A percentile compares a stretch with the other conserved stretches of the same genome.
phyloP scores from a whole-genome alignment of 2,113 vertebrate species.

The Anhinga rufa region DNA sequence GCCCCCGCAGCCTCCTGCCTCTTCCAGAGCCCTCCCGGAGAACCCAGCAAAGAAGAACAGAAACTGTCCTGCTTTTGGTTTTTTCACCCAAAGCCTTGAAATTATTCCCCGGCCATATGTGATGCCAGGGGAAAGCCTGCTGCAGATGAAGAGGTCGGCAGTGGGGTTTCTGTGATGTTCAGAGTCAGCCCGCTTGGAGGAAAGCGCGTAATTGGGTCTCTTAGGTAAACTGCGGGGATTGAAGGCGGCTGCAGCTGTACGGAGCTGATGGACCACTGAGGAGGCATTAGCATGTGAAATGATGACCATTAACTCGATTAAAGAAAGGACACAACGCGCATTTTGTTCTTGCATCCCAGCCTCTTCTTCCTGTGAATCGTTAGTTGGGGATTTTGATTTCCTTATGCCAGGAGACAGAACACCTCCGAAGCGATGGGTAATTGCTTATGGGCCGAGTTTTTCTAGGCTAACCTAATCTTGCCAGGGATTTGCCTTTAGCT shows the following conservation, averaged over 20 bases:
- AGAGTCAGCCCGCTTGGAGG: background rate
- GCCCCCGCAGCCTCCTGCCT: background rate
- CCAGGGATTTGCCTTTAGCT: constrained; percentile 9
- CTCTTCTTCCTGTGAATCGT: background rate
- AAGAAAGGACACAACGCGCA: constrained; percentile 37
- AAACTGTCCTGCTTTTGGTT: rapidly evolving
- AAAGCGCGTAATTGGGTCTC: constrained; percentile 5
- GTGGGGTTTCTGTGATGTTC: background rate
- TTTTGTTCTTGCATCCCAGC: background rate
- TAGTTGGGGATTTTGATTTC: constrained; percentile 28
- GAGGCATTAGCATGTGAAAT: constrained; percentile 32
- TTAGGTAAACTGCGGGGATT: background rate
- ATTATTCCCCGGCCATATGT: rapidly evolving
- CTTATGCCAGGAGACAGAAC: constrained; percentile 18
- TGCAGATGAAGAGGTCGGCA: rapidly evolving
- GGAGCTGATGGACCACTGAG: constrained; percentile 31
- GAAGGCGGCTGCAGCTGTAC: background rate
- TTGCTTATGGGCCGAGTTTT: constrained; percentile 23
- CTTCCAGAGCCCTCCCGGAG: background rate
- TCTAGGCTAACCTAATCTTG: constrained; percentile 47
- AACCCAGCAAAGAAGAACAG: background rate
- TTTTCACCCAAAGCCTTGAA: background rate
- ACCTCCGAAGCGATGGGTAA: background rate
- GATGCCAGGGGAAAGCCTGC: background rate
- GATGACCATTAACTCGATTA: constrained; percentile 58